phyloP scores from a whole-genome alignment of 1,140 invertebrate genomes.

The Onthophagus taurus region DNA sequence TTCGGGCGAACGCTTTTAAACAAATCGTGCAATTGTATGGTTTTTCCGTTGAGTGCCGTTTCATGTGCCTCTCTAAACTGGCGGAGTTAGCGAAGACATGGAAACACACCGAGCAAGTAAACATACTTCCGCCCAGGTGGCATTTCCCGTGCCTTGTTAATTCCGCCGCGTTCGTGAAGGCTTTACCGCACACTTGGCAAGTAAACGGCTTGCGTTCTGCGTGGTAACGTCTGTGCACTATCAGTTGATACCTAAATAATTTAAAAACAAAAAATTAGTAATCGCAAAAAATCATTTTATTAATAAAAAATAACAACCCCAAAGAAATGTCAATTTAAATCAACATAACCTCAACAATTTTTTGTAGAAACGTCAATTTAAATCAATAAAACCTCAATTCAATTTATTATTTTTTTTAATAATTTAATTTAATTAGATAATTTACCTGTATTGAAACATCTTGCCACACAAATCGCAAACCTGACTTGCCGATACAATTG shows the following conservation, averaged over 20 bases:
- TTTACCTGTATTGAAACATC: slow-evolving; percentile 74
- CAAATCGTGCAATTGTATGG: slow-evolving; percentile 74
- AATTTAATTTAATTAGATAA: too few relatives aligned
- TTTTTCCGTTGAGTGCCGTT: slow-evolving; percentile 69
- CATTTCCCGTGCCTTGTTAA: slow-evolving; percentile 71
- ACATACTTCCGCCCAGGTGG: slow-evolving; percentile 66
- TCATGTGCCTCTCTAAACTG: slow-evolving; percentile 62
- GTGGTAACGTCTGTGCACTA: slow-evolving; percentile 74
- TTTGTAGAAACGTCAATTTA: too few relatives aligned
- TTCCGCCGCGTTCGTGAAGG: slow-evolving; percentile 65
- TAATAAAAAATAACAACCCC: too few relatives aligned
- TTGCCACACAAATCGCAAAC: slow-evolving; percentile 76
- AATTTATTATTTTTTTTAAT: too few relatives aligned
- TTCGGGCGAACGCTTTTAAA: slow-evolving; percentile 77
- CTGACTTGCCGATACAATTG: slow-evolving; percentile 54
- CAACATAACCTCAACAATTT: too few relatives aligned
- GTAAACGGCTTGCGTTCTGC: slow-evolving; percentile 76
- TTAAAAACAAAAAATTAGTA: too few relatives aligned
- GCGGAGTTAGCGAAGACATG: slow-evolving; percentile 65
- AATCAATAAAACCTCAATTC: too few relatives aligned
- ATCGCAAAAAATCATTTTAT: too few relatives aligned
- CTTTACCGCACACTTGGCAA: slow-evolving; percentile 72
- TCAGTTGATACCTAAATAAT: slow-evolving; percentile 77
- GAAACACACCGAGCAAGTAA: slow-evolving; percentile 62
- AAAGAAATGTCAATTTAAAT: too few relatives aligned